phyloP scores from a whole-genome alignment of 2,113 vertebrate species.

The Atlantisia rogersi region DNA sequence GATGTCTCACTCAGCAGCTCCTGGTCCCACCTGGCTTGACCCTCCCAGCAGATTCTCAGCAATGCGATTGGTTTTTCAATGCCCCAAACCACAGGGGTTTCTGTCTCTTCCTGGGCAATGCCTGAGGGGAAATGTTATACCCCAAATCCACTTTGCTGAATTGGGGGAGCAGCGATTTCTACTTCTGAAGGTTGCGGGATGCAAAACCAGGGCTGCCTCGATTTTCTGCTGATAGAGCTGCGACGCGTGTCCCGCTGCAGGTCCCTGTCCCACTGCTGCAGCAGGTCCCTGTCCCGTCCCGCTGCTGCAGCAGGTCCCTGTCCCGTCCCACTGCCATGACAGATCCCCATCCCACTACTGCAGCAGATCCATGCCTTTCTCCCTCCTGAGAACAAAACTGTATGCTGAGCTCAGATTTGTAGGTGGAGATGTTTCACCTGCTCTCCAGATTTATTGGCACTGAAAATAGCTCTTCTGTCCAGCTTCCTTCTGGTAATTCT shows the following conservation, averaged over 20 bases:
- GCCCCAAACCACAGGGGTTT: not conserved
- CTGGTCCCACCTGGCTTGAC: not conserved
- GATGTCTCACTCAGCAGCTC: not conserved
- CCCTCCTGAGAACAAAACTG: not conserved
- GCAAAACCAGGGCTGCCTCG: not conserved
- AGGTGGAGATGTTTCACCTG: conserved; percentile 66
- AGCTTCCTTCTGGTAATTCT: conserved; percentile 72
- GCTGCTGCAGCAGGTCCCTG: not conserved
- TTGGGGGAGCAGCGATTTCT: not conserved
- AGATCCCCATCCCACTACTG: not conserved
- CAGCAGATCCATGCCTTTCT: not conserved
- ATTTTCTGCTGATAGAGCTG: not conserved
- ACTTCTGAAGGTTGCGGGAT: fast-evolving
- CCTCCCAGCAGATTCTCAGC: not conserved
- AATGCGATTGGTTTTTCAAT: not conserved
- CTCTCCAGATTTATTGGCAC: conserved; percentile 53
- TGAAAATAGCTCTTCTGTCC: conserved; percentile 43
- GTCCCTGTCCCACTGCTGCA: not conserved
- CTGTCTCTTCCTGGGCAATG: not conserved
- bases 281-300: not conserved
- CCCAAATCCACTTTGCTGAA: not conserved
- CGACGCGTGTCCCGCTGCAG: not conserved
- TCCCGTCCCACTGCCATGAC: not conserved
- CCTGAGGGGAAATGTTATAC: not conserved
- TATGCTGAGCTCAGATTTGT: not conserved